Conservation (phyloP, 2,113 vertebrate genomes). For the Microtus richardsoni region DNA sequence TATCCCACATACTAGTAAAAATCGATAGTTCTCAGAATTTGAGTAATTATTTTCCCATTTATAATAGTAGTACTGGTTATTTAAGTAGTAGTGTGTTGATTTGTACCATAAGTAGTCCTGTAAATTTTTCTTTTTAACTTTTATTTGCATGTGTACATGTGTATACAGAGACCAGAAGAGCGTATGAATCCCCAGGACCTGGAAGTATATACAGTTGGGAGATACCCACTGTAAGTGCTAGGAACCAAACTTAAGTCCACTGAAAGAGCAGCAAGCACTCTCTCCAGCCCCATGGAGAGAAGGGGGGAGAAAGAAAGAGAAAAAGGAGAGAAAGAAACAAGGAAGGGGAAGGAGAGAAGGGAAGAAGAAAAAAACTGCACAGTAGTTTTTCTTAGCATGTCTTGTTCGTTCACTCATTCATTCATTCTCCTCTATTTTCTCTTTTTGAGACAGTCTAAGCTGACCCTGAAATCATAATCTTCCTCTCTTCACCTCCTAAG, state of each 20-base stretch:
- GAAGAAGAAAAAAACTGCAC: background rate
- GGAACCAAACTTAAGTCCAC: background rate
- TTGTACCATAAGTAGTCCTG: background rate
- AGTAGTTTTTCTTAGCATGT: background rate
- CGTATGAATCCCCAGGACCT: background rate
- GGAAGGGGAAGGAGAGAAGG: too few relatives aligned
- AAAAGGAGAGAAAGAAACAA: too few relatives aligned
- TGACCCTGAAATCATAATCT: background rate
- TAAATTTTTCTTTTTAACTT: background rate
- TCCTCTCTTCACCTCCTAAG: background rate
- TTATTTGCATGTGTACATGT: background rate
- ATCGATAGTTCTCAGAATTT: background rate
- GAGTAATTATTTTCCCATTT: slow-evolving; percentile 20
- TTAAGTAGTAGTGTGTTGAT: background rate
- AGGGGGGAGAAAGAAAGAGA: background rate
- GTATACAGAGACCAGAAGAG: background rate
- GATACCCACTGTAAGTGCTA: background rate
- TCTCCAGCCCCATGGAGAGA: background rate
- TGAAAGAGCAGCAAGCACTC: background rate
- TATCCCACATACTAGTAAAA: slow-evolving; percentile 3
- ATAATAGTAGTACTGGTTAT: background rate
- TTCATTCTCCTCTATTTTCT: background rate
- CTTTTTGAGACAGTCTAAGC: background rate
- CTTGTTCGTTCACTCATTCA: background rate
- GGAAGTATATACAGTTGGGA: background rate